These are phyloP conservation scores for Poliocrania exsul DNA, from an alignment of 2,797 vertebrate genomes.

Conservation along the genomic window DNA sequence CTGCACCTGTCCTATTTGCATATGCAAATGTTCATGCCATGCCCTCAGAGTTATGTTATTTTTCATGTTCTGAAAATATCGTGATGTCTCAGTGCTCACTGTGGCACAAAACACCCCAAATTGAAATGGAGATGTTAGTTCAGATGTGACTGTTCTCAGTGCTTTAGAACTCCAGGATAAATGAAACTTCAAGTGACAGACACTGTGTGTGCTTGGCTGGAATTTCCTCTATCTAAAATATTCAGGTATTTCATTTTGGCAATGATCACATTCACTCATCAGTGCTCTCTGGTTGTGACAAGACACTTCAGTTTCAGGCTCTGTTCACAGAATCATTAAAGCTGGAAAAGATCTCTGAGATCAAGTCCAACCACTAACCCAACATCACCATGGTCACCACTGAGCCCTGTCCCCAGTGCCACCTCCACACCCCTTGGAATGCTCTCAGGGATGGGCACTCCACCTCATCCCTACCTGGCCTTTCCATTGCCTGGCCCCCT, in stretches of 20 bases:
- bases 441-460: neutral
- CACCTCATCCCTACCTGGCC: rapidly evolving
- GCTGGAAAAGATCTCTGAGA: neutral
- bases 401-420: neutral
- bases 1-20: neutral
- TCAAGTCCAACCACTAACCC: neutral
- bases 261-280: neutral
- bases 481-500: neutral
- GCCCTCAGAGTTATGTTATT: neutral
- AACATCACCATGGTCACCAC: rapidly evolving
- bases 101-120: neutral
- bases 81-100: neutral
- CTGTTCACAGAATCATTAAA: neutral
- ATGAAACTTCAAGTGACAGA: neutral
- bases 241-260: neutral
- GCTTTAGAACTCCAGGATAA: neutral
- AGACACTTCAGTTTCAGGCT: neutral
- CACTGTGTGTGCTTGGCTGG: neutral
- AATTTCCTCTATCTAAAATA: neutral
- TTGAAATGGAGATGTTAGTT: neutral
- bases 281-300: rapidly evolving
- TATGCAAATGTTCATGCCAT: neutral
- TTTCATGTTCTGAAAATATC: conserved; percentile 1
- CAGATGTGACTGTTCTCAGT: neutral
- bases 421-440: neutral